Percentiles rank a stretch among this genome's conserved stretches.
Conservation (phyloP, 2,888 invertebrate genomes). For the Oscheius sp. region DNA sequence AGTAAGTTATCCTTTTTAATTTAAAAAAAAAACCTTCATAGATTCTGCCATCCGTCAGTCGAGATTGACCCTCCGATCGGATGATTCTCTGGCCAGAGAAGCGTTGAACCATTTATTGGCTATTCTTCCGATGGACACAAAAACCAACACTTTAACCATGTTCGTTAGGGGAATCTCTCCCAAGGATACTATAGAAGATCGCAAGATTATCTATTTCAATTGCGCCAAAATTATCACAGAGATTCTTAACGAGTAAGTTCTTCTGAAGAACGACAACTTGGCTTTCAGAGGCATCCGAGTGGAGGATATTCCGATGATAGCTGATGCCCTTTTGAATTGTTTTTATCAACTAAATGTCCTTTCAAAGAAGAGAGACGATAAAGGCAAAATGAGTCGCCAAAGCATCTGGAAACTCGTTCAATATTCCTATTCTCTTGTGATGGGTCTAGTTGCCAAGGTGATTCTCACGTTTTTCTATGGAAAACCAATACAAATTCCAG, state of each 20-base stretch:
- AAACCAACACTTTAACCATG: not conserved
- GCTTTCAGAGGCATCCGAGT: conserved; percentile 15
- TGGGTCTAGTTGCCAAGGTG: conserved; percentile 56
- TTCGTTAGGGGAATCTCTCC: conserved; percentile 33
- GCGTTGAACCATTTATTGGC: conserved; percentile 37
- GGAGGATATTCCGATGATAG: conserved; percentile 52
- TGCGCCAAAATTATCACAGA: conserved; percentile 45
- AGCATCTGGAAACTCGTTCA: conserved; percentile 58
- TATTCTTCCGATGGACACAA: conserved; percentile 29
- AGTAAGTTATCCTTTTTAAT: not conserved
- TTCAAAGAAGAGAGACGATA: conserved; percentile 42
- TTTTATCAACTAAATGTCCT: conserved; percentile 60
- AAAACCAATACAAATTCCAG: conserved; percentile 37
- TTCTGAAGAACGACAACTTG: not conserved
- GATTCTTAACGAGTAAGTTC: conserved; percentile 45
- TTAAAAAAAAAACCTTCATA: not conserved
- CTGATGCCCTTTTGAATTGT: conserved; percentile 61
- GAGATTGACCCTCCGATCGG: conserved; percentile 47
- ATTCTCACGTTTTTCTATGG: not conserved
- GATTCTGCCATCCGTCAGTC: conserved; percentile 44
- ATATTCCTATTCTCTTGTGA: conserved; percentile 54
- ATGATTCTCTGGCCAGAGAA: conserved; percentile 50
- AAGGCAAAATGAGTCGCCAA: conserved; percentile 32
- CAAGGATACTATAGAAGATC: conserved; percentile 48
- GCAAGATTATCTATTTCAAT: conserved; percentile 45